Conservation (phyloP, 2,113 vertebrate genomes). For the Procavia capensis region DNA sequence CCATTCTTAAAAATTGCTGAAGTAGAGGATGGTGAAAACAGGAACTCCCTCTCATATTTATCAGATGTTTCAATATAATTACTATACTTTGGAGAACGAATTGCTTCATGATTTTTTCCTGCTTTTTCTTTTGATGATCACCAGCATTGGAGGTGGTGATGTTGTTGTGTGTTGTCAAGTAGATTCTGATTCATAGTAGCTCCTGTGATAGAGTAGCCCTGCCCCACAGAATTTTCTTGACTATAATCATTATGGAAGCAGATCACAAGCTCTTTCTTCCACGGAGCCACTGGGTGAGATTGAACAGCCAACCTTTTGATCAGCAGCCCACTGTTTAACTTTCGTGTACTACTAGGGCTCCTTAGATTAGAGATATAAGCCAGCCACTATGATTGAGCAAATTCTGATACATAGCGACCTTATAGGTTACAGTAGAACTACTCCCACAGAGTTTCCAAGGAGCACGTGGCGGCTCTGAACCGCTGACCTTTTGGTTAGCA, state of each 20-base stretch:
- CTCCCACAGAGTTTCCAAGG: no score
- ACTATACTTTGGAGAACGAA: not conserved
- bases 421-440: no score
- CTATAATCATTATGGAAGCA: not conserved
- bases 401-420: no score
- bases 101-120: not conserved
- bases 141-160: not conserved
- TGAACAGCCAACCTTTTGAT: not conserved
- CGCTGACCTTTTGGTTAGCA: no score
- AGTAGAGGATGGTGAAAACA: not conserved
- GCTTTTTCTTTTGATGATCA: not conserved
- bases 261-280: not conserved
- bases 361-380: not conserved
- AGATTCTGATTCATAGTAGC: not conserved
- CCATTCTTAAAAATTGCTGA: not conserved
- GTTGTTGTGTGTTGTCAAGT: not conserved
- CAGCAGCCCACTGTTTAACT: not conserved
- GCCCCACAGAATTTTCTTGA: no score
- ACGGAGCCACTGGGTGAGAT: not conserved
- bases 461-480: no score
- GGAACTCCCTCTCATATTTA: not conserved
- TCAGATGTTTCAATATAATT: not conserved
- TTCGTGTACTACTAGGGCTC: not conserved
- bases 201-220: not conserved
- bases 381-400: no score